phyloP scores from a whole-genome alignment of 2,113 vertebrate species.

The Neolamprologus hecqui region DNA sequence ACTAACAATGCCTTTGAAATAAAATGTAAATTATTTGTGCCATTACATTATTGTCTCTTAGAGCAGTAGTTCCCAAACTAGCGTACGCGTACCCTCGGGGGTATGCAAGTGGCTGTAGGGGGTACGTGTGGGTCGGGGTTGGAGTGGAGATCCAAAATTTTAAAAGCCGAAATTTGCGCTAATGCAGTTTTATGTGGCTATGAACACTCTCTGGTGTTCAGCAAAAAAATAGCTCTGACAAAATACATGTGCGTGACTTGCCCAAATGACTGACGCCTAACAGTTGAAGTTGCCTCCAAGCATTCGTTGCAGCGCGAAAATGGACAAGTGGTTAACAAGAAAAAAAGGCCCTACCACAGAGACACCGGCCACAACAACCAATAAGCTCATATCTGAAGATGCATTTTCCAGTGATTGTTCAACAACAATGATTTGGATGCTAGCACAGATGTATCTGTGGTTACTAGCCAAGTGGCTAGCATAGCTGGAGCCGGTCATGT shows the following conservation, averaged over 20 bases:
- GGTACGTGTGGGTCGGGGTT: accelerated
- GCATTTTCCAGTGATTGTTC: neutral
- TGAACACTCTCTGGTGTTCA: too few species aligned
- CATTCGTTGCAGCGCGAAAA: neutral
- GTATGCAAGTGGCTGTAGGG: too few species aligned
- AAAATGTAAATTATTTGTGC: neutral
- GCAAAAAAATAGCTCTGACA: too few species aligned
- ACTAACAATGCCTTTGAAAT: neutral
- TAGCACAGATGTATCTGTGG: accelerated
- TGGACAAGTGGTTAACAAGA: neutral
- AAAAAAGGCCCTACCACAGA: neutral
- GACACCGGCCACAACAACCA: neutral
- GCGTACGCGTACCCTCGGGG: too few species aligned
- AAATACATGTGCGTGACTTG: too few species aligned
- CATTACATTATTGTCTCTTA: neutral
- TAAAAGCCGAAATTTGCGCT: too few species aligned
- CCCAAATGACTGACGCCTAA: too few species aligned
- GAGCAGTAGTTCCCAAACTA: too few species aligned
- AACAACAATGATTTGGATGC: neutral
- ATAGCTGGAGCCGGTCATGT: neutral
- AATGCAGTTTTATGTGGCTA: too few species aligned
- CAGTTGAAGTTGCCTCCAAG: too few species aligned
- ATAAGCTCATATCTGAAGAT: neutral
- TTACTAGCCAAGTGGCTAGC: neutral
- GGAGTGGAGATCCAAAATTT: too few species aligned